These are phyloP conservation scores for Platycercus adscitus DNA, from an alignment of 2,113 vertebrate species.

Conservation along the genomic window DNA sequence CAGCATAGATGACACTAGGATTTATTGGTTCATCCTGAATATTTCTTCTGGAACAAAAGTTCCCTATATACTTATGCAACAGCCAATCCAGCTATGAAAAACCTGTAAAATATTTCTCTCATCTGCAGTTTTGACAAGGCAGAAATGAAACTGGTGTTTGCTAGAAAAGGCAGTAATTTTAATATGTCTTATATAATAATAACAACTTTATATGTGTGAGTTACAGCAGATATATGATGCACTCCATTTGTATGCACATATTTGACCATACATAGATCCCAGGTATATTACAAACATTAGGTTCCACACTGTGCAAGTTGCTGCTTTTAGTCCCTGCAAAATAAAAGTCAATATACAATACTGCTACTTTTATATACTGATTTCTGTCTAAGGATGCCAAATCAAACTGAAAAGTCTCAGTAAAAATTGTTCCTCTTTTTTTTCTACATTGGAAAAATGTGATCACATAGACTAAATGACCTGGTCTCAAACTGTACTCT, in stretches of 20 bases:
- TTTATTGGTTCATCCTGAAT: constrained; percentile 5
- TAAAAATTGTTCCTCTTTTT: not conserved
- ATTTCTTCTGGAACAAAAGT: not conserved
- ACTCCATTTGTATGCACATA: not conserved
- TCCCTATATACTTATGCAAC: not conserved
- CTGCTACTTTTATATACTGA: not conserved
- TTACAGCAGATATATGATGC: not conserved
- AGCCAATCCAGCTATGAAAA: not conserved
- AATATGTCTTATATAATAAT: not conserved
- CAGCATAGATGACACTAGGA: not conserved
- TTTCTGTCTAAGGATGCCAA: not conserved
- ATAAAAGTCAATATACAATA: not conserved
- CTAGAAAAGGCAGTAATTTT: not conserved
- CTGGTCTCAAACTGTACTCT: not conserved
- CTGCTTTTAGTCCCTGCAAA: not conserved
- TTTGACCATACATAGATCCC: not conserved
- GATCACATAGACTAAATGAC: not conserved
- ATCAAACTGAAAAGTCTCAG: not conserved
- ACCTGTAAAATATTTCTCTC: not conserved
- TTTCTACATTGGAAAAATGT: not conserved
- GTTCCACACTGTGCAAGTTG: not conserved
- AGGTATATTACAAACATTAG: not conserved
- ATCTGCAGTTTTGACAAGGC: not conserved
- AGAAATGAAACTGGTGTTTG: not conserved
- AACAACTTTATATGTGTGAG: not conserved